A percentile compares a stretch with the other conserved stretches of the same genome.
phyloP scores from a whole-genome alignment of 2,113 vertebrate genomes.

The Phaethornis superciliosus region DNA sequence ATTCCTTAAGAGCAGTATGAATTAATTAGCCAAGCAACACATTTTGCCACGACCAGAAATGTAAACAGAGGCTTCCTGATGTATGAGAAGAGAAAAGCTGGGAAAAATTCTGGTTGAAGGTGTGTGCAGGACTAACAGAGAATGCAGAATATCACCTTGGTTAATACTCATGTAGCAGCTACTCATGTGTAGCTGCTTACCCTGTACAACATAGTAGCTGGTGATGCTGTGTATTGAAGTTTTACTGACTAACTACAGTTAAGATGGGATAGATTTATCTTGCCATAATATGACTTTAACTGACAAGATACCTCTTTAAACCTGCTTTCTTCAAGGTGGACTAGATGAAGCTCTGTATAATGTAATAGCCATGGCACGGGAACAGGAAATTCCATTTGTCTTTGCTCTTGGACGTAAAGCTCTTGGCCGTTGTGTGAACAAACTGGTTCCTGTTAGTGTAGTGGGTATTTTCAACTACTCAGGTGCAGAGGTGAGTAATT shows the following conservation, averaged over 20 bases:
- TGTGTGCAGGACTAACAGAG: background rate
- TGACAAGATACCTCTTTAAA: background rate
- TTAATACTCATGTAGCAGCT: too few relatives aligned
- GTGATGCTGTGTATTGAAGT: background rate
- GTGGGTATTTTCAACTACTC: constrained; percentile 98
- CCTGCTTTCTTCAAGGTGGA: constrained; percentile 81
- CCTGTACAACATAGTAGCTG: background rate
- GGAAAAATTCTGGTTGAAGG: background rate
- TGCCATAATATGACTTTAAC: background rate
- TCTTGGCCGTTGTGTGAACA: constrained; percentile 96
- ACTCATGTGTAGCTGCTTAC: background rate
- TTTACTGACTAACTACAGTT: background rate
- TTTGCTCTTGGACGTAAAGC: constrained; percentile 96
- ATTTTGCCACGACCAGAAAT: background rate
- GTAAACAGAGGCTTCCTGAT: background rate
- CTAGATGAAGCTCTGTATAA: constrained; percentile 96
- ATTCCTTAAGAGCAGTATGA: background rate
- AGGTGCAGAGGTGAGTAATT: constrained; percentile 89
- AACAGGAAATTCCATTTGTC: constrained; percentile 97
- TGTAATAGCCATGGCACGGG: constrained; percentile 96
- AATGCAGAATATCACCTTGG: background rate
- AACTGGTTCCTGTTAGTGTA: constrained; percentile 96
- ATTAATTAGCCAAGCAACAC: background rate
- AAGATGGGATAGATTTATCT: background rate
- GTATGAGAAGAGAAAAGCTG: background rate